phyloP scores from a whole-genome alignment of 2,113 vertebrate genomes.

The Prinia subflava region DNA sequence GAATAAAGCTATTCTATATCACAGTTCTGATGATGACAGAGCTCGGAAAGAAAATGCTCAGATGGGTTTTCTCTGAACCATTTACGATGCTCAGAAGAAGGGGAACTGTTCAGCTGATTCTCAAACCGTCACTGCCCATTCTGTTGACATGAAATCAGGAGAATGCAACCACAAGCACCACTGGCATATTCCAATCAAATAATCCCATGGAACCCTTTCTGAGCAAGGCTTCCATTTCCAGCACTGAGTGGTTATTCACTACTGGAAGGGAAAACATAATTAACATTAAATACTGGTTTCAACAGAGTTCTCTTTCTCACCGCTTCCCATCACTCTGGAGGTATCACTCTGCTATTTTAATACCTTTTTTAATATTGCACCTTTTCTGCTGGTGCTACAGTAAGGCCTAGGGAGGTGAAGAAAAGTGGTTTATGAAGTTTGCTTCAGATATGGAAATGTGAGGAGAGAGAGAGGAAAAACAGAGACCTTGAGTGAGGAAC shows the following conservation, averaged over 20 bases:
- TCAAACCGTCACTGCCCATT: neutral
- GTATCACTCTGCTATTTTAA: neutral
- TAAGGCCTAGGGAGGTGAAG: neutral
- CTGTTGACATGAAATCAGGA: neutral
- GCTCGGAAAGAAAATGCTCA: neutral
- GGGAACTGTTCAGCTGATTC: neutral
- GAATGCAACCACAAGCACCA: neutral
- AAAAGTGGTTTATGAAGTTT: neutral
- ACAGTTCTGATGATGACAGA: neutral
- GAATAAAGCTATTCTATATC: neutral
- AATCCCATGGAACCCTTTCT: neutral
- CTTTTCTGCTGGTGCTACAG: neutral
- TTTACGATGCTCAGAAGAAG: neutral
- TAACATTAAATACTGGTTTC: neutral
- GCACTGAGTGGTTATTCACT: neutral
- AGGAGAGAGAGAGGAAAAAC: neutral
- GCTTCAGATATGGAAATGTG: neutral
- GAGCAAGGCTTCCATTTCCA: neutral
- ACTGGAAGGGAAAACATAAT: conserved; percentile 3
- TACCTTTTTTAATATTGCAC: neutral
- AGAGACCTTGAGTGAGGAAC: neutral
- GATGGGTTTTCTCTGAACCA: neutral
- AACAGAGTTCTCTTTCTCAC: neutral
- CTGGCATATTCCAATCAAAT: neutral
- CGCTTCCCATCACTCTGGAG: neutral